These are phyloP conservation scores for Adela reaumurella DNA, from an alignment of 2,888 invertebrate species.

Conservation along the genomic window DNA sequence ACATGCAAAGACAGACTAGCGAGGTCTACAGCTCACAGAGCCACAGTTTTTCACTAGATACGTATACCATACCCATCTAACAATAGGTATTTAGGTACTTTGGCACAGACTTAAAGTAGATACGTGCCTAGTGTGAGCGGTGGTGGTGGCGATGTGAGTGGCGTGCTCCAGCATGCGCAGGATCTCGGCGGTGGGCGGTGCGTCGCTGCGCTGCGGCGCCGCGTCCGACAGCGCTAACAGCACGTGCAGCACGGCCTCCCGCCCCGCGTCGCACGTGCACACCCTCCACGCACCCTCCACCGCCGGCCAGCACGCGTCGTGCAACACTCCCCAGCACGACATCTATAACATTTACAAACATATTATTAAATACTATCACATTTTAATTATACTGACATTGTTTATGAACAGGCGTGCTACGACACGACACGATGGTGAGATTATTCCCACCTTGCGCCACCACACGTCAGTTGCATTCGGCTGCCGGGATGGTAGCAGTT, in stretches of 20 bases:
- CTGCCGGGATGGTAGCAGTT: no score
- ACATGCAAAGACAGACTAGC: no score
- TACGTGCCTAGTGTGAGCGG: background rate
- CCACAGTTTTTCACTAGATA: no score
- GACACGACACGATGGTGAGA: no score
- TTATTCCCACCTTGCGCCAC: no score
- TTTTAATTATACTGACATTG: no score
- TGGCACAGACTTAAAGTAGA: no score
- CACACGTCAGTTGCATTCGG: no score
- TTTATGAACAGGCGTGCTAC: no score
- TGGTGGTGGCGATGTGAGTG: conserved; percentile 17
- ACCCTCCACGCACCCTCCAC: conserved; percentile 64
- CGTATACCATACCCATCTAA: no score
- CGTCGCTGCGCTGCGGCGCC: conserved; percentile 30
- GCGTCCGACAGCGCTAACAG: conserved; percentile 50
- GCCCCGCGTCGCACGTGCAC: conserved; percentile 54
- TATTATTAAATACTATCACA: conserved; percentile 13
- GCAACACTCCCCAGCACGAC: conserved; percentile 83
- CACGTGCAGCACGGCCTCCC: conserved; percentile 50
- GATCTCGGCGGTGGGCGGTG: conserved; percentile 50
- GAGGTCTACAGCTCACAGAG: no score
- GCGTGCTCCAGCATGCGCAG: conserved; percentile 25
- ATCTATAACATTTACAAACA: conserved; percentile 48
- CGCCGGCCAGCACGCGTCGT: conserved; percentile 67
- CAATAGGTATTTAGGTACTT: no score